A percentile compares a stretch with the other conserved stretches of the same genome.
Conservation (phyloP, 1,140 invertebrate species). For the Samia ricini region DNA sequence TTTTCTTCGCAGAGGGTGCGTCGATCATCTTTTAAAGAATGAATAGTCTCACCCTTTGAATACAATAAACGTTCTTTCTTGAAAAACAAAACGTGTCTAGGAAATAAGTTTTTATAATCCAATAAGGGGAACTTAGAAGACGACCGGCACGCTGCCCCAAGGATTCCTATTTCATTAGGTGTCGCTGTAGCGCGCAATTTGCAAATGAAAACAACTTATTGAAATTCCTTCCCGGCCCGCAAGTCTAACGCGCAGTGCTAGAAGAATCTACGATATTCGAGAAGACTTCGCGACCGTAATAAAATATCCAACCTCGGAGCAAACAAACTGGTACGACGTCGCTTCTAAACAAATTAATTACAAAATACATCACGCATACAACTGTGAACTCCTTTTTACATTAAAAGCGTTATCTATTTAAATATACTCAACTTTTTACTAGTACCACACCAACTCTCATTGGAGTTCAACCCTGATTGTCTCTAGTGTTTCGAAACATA, state of each 20-base stretch:
- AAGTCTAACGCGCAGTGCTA: constrained; percentile 34
- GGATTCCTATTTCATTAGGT: constrained; percentile 74
- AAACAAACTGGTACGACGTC: neutral
- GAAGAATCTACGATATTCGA: constrained; percentile 49
- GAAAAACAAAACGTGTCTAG: constrained; percentile 20
- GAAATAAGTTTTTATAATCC: constrained; percentile 60
- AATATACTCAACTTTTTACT: too few species aligned
- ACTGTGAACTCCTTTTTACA: too few species aligned
- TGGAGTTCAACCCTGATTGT: too few species aligned
- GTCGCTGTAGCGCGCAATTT: constrained; percentile 70
- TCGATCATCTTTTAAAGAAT: constrained; percentile 14
- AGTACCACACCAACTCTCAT: too few species aligned
- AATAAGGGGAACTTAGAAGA: constrained; percentile 51
- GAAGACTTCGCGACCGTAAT: constrained; percentile 30
- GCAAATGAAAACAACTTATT: constrained; percentile 77
- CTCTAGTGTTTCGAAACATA: too few species aligned
- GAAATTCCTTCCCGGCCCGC: constrained; percentile 69
- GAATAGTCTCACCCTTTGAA: constrained; percentile 30
- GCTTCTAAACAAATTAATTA: neutral
- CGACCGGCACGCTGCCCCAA: constrained; percentile 45
- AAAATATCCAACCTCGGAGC: constrained; percentile 18
- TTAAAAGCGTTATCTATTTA: too few species aligned
- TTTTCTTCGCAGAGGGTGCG: neutral
- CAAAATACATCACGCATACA: neutral
- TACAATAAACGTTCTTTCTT: constrained; percentile 6